Conservation (phyloP, 2,113 vertebrate genomes). For the Xiphophorus couchianus region DNA sequence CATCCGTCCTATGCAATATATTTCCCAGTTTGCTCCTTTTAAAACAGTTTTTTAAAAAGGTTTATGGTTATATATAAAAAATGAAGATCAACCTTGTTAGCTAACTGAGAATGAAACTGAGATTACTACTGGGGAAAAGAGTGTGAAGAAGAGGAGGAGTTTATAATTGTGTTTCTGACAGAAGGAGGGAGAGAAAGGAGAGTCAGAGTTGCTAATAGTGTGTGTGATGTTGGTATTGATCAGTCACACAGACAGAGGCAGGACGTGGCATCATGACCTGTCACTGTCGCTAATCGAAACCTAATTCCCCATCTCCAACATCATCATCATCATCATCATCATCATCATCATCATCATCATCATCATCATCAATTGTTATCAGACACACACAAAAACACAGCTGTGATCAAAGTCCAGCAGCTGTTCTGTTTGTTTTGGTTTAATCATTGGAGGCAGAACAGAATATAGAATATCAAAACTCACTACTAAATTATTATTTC, state of each 20-base stretch:
- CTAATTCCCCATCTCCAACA: slow-evolving; percentile 71
- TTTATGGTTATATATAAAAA: slow-evolving; percentile 13
- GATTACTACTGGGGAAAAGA: slow-evolving; percentile 15
- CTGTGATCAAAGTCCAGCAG: slow-evolving; percentile 24
- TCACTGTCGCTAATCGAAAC: slow-evolving; percentile 74
- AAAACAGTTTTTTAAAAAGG: too few relatives aligned
- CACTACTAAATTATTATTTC: neutral
- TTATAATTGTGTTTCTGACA: slow-evolving; percentile 71
- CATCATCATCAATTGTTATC: slow-evolving; percentile 24
- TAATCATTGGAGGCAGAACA: neutral
- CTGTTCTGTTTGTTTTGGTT: slow-evolving; percentile 7
- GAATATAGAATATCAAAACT: neutral
- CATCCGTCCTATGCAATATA: too few relatives aligned
- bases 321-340: slow-evolving; percentile 47
- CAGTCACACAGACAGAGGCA: slow-evolving; percentile 65
- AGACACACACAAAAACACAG: slow-evolving; percentile 13
- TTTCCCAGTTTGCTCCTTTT: too few relatives aligned
- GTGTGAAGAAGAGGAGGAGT: slow-evolving; percentile 24
- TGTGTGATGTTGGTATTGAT: slow-evolving; percentile 74
- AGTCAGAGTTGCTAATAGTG: slow-evolving; percentile 65
- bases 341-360: slow-evolving; percentile 52
- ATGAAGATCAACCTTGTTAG: slow-evolving; percentile 22
- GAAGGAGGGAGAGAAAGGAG: slow-evolving; percentile 32
- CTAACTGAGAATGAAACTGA: slow-evolving; percentile 26
- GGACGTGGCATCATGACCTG: slow-evolving; percentile 68